Conservation (phyloP, 2,888 invertebrate genomes). For the Myopa tessellatipennis region DNA sequence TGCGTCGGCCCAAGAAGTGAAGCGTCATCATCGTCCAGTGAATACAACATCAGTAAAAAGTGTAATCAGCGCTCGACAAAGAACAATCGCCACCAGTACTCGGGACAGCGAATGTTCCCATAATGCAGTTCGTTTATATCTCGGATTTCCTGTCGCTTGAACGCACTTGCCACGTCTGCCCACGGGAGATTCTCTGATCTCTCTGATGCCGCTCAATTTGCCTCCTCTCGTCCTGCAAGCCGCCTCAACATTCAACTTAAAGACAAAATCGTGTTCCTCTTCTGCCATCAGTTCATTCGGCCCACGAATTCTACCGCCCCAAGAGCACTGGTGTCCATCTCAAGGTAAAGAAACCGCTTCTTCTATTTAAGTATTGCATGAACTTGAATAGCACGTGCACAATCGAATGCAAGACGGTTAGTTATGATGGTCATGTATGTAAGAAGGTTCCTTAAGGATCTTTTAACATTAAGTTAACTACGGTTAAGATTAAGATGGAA, state of each 20-base stretch:
- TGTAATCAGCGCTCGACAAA: constrained; percentile 17
- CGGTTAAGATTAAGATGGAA: no score
- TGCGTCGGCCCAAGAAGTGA: constrained; percentile 19
- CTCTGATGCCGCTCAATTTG: background rate
- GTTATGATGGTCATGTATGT: no score
- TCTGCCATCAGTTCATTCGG: constrained; percentile 4
- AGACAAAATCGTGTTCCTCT: constrained; percentile 10
- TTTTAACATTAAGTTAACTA: no score
- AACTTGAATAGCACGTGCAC: no score
- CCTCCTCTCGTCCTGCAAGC: background rate
- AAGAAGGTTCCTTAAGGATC: no score
- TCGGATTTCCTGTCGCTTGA: background rate
- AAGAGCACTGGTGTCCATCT: constrained; percentile 21
- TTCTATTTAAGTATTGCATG: no score
- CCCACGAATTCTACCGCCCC: constrained; percentile 14
- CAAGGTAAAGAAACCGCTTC: constrained; percentile 27
- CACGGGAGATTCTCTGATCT: background rate
- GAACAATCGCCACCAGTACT: constrained; percentile 10
- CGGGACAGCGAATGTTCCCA: background rate
- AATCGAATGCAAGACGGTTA: no score
- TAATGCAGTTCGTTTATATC: constrained; percentile 17
- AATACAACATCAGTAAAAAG: background rate
- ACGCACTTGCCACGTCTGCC: background rate
- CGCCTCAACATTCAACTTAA: constrained; percentile 25
- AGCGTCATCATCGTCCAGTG: background rate